Conservation (phyloP, 2,888 invertebrate genomes). For the Hermodice carunculata region DNA sequence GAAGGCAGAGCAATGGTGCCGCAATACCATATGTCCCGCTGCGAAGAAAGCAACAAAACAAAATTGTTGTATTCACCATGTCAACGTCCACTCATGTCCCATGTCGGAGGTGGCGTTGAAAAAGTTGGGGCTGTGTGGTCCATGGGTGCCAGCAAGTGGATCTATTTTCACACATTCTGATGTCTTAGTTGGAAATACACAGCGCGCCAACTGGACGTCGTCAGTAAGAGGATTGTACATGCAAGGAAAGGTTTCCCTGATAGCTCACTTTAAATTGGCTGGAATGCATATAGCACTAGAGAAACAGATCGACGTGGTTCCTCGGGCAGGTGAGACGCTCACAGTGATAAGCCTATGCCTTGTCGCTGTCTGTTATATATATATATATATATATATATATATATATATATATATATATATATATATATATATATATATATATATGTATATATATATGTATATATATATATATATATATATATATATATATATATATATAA, state of each 20-base stretch:
- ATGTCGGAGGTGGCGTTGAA: conserved; percentile 18
- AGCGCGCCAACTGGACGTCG: conserved; percentile 34
- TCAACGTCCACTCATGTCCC: conserved; percentile 48
- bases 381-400: neutral
- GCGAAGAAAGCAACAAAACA: conserved; percentile 34
- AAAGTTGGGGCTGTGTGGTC: conserved; percentile 51
- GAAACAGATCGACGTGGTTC: neutral
- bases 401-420: neutral
- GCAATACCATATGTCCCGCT: conserved; percentile 46
- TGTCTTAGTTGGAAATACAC: neutral
- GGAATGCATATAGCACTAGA: conserved; percentile 52
- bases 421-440: conserved; percentile 8
- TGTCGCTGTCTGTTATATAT: neutral
- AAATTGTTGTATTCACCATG: conserved; percentile 58
- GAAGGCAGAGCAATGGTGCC: conserved; percentile 54
- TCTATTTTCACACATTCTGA: conserved; percentile 56
- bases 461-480: neutral
- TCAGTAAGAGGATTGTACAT: conserved; percentile 48
- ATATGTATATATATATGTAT: neutral
- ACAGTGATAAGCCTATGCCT: neutral
- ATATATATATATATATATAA: too few species aligned
- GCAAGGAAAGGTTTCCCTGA: conserved; percentile 49
- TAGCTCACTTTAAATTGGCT: conserved; percentile 60
- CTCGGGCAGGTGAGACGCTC: conserved; percentile 3
- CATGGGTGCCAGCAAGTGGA: conserved; percentile 56